phyloP scores from a whole-genome alignment of 2,888 invertebrate genomes.

The Latrodectus elegans region DNA sequence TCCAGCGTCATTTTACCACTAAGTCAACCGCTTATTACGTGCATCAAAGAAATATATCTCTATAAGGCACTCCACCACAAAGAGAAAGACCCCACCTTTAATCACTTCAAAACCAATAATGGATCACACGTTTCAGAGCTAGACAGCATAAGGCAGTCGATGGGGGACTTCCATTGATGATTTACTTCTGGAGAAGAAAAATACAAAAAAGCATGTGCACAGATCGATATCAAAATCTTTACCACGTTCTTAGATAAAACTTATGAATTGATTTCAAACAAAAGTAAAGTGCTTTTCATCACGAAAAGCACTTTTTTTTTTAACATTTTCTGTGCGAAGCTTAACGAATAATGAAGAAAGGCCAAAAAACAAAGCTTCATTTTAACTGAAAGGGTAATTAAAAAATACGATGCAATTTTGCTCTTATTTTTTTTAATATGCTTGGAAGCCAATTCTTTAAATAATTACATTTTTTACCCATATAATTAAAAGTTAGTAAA shows the following conservation, averaged over 20 bases:
- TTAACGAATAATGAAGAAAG: neutral
- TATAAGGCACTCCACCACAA: neutral
- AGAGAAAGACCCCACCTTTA: neutral
- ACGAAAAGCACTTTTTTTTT: neutral
- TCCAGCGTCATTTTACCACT: neutral
- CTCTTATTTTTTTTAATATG: too few relatives aligned
- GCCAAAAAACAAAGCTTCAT: neutral
- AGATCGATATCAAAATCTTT: constrained; percentile 37
- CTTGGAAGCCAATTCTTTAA: too few relatives aligned
- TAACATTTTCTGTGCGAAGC: neutral
- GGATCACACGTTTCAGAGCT: neutral
- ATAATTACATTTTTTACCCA: too few relatives aligned
- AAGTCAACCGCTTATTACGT: constrained; percentile 18
- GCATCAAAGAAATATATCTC: constrained; percentile 4
- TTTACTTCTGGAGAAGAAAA: constrained; percentile 17
- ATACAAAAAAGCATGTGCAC: neutral
- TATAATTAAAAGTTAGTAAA: too few relatives aligned
- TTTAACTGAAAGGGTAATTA: neutral
- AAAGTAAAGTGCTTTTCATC: neutral
- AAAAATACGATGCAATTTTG: too few relatives aligned
- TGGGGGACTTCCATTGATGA: constrained; percentile 28
- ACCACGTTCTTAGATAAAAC: neutral
- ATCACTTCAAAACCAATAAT: constrained; percentile 35
- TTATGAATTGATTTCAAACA: constrained; percentile 4
- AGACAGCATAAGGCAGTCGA: neutral